Percentiles rank a stretch among this genome's conserved stretches.
Evolutionary conservation across 2,797 vertebrate genomes (phyloP).

Genomic region (Xiphophorus birchmanni): DNA sequence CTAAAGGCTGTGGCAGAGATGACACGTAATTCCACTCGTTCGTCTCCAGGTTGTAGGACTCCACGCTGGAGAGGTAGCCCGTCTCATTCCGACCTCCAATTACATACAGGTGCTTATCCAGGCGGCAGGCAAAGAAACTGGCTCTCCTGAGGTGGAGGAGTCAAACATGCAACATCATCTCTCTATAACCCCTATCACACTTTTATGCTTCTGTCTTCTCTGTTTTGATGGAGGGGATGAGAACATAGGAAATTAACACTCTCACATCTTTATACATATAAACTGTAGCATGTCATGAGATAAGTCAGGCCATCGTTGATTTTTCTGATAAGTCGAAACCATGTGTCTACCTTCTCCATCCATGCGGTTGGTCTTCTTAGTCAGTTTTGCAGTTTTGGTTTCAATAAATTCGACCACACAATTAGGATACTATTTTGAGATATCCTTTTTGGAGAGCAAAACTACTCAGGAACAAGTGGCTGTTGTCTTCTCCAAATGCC

Average conservation of each 20-base stretch:
- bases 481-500: neutral
- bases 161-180: slow-evolving; percentile 63
- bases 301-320: neutral
- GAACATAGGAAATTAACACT: neutral
- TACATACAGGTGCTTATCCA: slow-evolving; percentile 97
- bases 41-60: slow-evolving; percentile 97
- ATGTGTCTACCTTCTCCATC: neutral
- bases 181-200: slow-evolving; percentile 16
- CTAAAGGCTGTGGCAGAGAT: slow-evolving; percentile 93
- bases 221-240: neutral
- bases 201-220: neutral
- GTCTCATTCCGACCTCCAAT: slow-evolving; percentile 97
- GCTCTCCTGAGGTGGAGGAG: slow-evolving; percentile 88
- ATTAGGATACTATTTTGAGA: neutral
- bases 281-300: neutral
- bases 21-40: slow-evolving; percentile 99
- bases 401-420: neutral
- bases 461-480: neutral
- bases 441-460: neutral
- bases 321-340: neutral
- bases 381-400: neutral
- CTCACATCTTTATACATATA: neutral
- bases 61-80: slow-evolving; percentile 97
- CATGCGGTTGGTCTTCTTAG: neutral
- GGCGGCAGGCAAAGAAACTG: slow-evolving; percentile 97